Evolutionary conservation across 2,797 vertebrate species (phyloP).

Genomic region (Spinus olivaceus): DNA sequence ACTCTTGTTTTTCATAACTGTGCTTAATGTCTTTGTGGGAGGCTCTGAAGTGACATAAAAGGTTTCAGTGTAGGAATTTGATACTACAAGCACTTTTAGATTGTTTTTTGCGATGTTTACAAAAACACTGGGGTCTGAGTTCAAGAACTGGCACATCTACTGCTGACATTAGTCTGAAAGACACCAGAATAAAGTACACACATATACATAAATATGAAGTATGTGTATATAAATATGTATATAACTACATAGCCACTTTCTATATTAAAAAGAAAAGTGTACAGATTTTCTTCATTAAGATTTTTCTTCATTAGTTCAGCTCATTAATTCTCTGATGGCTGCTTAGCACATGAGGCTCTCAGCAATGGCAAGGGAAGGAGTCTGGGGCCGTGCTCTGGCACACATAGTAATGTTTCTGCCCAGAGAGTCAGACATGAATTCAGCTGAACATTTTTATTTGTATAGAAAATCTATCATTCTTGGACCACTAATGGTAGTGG

Average conservation of each 20-base stretch:
- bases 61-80: background rate
- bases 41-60: background rate
- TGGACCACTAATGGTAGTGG: background rate
- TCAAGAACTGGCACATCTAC: background rate
- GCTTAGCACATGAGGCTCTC: background rate
- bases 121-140: background rate
- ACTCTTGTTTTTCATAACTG: constrained; percentile 36
- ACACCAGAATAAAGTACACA: background rate
- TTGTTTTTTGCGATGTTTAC: background rate
- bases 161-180: background rate
- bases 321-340: background rate
- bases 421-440: background rate
- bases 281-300: background rate
- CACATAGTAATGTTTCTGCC: rapidly evolving
- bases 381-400: background rate
- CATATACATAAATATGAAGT: too few species aligned
- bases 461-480: background rate
- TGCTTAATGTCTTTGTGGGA: constrained; percentile 18
- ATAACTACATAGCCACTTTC: background rate
- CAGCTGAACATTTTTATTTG: background rate
- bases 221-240: rapidly evolving
- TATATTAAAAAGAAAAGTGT: background rate
- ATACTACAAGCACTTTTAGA: background rate
- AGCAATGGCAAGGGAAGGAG: background rate
- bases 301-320: background rate